Base-by-base conservation (phyloP, 1,140 invertebrate genomes). In the Drosophila tropicalis region DNA sequence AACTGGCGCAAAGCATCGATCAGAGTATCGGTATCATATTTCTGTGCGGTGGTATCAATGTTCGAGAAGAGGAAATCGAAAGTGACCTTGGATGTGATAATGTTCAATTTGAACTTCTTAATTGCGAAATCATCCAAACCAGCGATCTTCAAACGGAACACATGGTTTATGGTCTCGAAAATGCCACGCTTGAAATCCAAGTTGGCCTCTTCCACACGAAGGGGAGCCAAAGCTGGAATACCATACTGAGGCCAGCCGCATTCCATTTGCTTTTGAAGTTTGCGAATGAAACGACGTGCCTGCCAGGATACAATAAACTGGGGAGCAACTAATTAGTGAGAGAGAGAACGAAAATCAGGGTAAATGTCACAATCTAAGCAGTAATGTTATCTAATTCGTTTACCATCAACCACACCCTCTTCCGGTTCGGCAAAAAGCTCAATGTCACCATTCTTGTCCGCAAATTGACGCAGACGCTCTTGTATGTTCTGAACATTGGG, bases 261-360 rank as follows among this genome's bases (percentile, higher is more conserved):
- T 34, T 79, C 70, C 90, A 91, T 91, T n/a, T 90, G 67, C 70
- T 81, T 83, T 56, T 91, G 90, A 22, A 90, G 1, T 36, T 84
- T 91, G 54, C 79, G 81, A 44, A 91, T 91, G 60, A 76, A 67
- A 70, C 90, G 90, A 62, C 87, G 90, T 36, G 72, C 63, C 66
- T 91, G 87, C 90, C 90, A 90, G n/a, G 90, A 91, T 13, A 91
- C 6, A 41, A 91, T 77, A 63, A 79, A 81, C 17, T 65, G 66
- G 7, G 90, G 90, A 6, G 81, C 76, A 72, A 75, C 90, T 91
- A 44, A 41, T 22, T 25, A 10, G 34, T 9, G 15, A 61, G 36
- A 47, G 3, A 60, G 1, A 17, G 9, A 12, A 25, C 1, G 5
- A 44, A 44, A 41, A 47, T 47, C 25, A 29, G 25, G 25, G 25